Evolutionary conservation across 1,140 invertebrate species (phyloP), one percentile per base, ranked within the genome.

Genomic region (Trichogramma pretiosum): DNA sequence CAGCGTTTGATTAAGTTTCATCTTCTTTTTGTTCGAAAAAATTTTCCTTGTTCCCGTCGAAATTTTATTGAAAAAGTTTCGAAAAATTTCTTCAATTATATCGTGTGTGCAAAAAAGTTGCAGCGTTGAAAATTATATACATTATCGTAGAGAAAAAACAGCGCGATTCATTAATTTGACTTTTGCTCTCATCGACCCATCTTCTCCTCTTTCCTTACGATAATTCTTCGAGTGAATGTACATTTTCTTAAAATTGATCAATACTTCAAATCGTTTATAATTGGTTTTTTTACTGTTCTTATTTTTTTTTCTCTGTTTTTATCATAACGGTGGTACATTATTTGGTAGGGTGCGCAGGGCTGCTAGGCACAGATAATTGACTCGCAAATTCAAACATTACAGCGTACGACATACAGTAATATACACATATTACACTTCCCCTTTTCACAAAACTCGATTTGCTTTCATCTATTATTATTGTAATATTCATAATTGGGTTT

Each of bases 301-400:
- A 50, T 49, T 63, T 55, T 60, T 59, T 56, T 65, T 62, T 63
- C 55, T 60, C 57, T 56, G 64, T 62, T 60, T 52, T 67, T 58
- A 62, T 70, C 57, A 66, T 64, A 68, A 70, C 61, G 65, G 60
- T 70, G 65, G 64, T 72, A 70, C 68, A 71, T 68, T 65, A 71
- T 67, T 70, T 72, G 64, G 66, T 72, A 67, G 63, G 65, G 68
- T 72, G 68, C 68, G 68, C 67, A 71, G 68, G 68, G 65, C 68
- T 72, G 68, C 68, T 72, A 72, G 70, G 70, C 70, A 72, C 70
- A 72, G 66, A 70, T 72, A 72, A 72, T 72, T 72, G 68, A 72
- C 70, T 72, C 68, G 70, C 70, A 72, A 72, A 72, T 72, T 72
- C 65, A 70, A 71, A 71, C 70, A 69, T 71, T 70, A 71, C 67